A percentile compares a stretch with the other conserved stretches of the same genome.
Conservation (phyloP, 2,888 invertebrate species). For the Neocrepidodera transversa region DNA sequence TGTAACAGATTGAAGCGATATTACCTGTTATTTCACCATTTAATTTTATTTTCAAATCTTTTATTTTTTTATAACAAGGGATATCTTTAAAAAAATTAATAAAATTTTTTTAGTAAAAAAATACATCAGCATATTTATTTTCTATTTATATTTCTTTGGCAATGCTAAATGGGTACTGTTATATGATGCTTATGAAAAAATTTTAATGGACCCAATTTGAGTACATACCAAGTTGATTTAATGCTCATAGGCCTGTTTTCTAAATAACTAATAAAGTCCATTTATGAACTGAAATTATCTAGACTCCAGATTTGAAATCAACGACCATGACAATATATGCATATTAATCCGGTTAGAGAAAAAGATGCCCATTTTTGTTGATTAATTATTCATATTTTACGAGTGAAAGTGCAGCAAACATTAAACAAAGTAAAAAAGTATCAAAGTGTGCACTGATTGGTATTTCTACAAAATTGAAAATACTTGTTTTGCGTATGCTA, state of each 20-base stretch:
- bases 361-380: conserved; percentile 10
- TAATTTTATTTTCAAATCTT: too few species aligned
- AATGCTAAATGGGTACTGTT: too few species aligned
- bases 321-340: conserved; percentile 8
- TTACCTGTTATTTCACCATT: too few species aligned
- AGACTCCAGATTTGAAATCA: conserved; percentile 7
- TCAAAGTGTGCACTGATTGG: conserved; percentile 4
- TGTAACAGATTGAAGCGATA: too few species aligned
- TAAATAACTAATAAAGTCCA: conserved; percentile 4
- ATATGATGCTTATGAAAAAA: too few species aligned
- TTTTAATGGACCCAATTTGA: too few species aligned
- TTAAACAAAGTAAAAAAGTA: not conserved
- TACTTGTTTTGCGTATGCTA: conserved; percentile 21
- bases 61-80: too few species aligned
- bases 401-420: conserved; percentile 14
- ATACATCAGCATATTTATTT: too few species aligned
- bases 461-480: conserved; percentile 24
- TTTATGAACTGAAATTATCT: not conserved
- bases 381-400: conserved; percentile 16
- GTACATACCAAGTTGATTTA: too few species aligned
- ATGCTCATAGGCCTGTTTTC: not conserved
- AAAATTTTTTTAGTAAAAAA: too few species aligned
- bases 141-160: too few species aligned
- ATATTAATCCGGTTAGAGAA: conserved; percentile 3
- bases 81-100: too few species aligned